phyloP scores from a whole-genome alignment of 2,113 vertebrate genomes.

The Rallus limicola region DNA sequence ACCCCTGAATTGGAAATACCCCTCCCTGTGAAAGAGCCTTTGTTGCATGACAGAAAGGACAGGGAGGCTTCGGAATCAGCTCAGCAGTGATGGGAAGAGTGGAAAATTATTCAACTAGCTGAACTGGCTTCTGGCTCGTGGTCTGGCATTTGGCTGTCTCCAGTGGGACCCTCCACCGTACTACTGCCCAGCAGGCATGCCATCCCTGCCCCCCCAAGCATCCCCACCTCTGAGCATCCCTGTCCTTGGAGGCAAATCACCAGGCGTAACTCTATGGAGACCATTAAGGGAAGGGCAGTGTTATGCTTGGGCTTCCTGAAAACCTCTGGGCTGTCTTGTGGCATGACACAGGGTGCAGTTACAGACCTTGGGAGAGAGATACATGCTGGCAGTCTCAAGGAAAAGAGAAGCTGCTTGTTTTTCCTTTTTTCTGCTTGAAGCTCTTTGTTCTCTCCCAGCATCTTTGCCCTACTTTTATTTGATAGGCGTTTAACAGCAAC shows the following conservation, averaged over 20 bases:
- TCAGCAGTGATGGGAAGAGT: not conserved
- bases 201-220: not conserved
- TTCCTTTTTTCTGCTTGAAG: not conserved
- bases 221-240: accelerated
- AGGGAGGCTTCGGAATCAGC: not conserved
- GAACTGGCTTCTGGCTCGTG: not conserved
- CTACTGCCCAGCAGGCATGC: accelerated
- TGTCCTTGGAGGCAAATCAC: not conserved
- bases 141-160: not conserved
- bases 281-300: not conserved
- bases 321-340: not conserved
- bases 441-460: not conserved
- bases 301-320: not conserved
- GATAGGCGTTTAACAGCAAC: not conserved
- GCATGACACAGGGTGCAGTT: not conserved
- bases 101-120: not conserved
- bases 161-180: accelerated
- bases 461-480: constrained; percentile 2
- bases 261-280: accelerated
- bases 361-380: not conserved
- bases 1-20: constrained; percentile 35
- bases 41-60: not conserved
- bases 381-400: not conserved
- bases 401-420: not conserved
- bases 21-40: constrained; percentile 32